Conservation (phyloP, 2,888 invertebrate species). For the Orthosia cruda region DNA sequence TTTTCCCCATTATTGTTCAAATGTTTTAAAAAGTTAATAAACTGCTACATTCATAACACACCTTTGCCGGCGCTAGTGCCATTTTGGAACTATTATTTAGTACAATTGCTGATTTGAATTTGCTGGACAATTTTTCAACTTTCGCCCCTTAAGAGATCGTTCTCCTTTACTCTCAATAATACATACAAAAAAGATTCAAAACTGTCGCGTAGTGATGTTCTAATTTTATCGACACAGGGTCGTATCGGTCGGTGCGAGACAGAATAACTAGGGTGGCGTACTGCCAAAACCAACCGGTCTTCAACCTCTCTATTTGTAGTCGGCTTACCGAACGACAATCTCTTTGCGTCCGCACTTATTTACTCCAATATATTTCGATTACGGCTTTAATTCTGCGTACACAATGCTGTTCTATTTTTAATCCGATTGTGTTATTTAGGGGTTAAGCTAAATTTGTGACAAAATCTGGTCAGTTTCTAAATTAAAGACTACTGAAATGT, state of each 20-base stretch:
- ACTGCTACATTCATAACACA: no score
- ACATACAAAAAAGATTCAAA: conserved; percentile 21
- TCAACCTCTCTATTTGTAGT: conserved; percentile 82
- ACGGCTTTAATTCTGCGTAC: conserved; percentile 49
- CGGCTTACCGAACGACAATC: conserved; percentile 81
- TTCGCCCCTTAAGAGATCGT: no score
- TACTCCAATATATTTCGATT: conserved; percentile 75
- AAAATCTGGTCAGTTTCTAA: neutral
- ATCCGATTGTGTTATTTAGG: neutral
- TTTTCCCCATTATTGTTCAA: no score
- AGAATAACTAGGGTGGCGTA: conserved; percentile 78
- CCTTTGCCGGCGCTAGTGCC: no score
- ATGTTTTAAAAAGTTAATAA: no score
- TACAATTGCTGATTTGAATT: no score
- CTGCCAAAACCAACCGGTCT: conserved; percentile 82
- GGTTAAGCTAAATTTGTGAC: neutral
- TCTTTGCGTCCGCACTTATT: conserved; percentile 75
- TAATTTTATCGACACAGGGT: conserved; percentile 74
- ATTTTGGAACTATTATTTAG: no score
- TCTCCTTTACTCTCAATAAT: neutral
- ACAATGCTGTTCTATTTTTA: conserved; percentile 9
- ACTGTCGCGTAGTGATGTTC: conserved; percentile 69
- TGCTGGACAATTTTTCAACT: no score
- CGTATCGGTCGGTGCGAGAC: conserved; percentile 71
- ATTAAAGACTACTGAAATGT: no score